Evolutionary conservation across 37 sponge, comb jelly and placozoan species (phyloP).

Genomic region (Eunapius fragilis): DNA sequence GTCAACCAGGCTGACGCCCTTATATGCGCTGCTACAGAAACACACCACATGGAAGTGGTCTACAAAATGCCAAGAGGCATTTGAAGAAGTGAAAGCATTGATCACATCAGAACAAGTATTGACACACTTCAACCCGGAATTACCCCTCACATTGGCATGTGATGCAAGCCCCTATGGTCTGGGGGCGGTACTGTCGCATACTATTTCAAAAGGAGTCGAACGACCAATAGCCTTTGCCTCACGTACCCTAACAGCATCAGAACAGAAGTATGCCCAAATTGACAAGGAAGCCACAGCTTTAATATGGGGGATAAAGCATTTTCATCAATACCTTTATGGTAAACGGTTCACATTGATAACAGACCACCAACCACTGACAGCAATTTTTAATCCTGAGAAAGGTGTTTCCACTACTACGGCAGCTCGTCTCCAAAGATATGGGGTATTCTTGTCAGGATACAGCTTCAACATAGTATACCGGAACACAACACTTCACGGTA

Average conservation of each 20-base stretch:
- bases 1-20: slow-evolving; percentile 26
- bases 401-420: slow-evolving; percentile 35
- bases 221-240: slow-evolving; percentile 60
- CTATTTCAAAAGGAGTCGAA: slow-evolving; percentile 27
- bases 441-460: slow-evolving; percentile 37
- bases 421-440: slow-evolving; percentile 53
- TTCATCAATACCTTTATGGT: slow-evolving; percentile 72
- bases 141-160: slow-evolving; percentile 24
- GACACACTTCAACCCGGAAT: slow-evolving; percentile 24
- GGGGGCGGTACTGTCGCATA: slow-evolving; percentile 47
- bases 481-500: slow-evolving; percentile 39
- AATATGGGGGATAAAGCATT: slow-evolving; percentile 39
- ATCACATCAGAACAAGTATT: slow-evolving; percentile 22
- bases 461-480: slow-evolving; percentile 40
- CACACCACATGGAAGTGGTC: slow-evolving; percentile 29
- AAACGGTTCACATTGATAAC: slow-evolving; percentile 52
- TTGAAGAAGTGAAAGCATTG: slow-evolving; percentile 14
- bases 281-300: slow-evolving; percentile 55
- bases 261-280: slow-evolving; percentile 63
- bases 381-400: slow-evolving; percentile 48
- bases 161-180: slow-evolving; percentile 58
- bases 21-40: slow-evolving; percentile 32
- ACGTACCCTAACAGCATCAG: slow-evolving; percentile 39
- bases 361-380: slow-evolving; percentile 54
- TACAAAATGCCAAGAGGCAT: slow-evolving; percentile 18